These are phyloP conservation scores for Paradoxurus hermaphroditus DNA, from an alignment of 2,113 vertebrate species.

Conservation along the genomic window DNA sequence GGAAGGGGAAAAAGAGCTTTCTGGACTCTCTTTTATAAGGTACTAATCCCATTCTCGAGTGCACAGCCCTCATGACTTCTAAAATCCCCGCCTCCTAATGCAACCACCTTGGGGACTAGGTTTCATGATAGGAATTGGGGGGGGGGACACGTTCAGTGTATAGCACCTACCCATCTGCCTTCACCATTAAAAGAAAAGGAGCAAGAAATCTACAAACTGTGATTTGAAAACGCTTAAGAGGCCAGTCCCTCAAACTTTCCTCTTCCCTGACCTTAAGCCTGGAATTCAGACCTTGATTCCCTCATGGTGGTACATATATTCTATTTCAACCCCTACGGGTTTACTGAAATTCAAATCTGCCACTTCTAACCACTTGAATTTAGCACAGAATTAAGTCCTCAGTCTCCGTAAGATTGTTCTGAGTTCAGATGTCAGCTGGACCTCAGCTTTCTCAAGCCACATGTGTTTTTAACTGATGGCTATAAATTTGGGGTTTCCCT, in stretches of 20 bases:
- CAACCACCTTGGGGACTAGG: neutral
- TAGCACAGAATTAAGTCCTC: neutral
- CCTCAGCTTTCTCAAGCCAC: neutral
- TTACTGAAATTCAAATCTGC: neutral
- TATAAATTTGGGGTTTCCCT: neutral
- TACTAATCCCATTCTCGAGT: neutral
- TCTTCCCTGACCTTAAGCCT: neutral
- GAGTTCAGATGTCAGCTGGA: neutral
- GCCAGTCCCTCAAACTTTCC: neutral
- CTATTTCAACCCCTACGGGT: neutral
- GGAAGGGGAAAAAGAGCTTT: neutral
- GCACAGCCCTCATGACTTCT: neutral
- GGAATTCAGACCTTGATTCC: neutral
- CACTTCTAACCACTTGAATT: neutral
- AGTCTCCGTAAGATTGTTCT: neutral
- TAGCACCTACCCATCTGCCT: neutral
- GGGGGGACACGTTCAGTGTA: neutral
- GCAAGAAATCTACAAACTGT: neutral
- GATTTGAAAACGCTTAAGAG: neutral
- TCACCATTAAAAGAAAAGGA: neutral
- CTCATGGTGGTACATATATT: neutral
- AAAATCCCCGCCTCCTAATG: neutral
- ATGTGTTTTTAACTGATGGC: neutral
- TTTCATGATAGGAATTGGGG: neutral
- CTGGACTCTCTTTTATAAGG: neutral